These are phyloP conservation scores for Gryllus longicercus DNA, from an alignment of 2,888 invertebrate species.

Conservation along the genomic window DNA sequence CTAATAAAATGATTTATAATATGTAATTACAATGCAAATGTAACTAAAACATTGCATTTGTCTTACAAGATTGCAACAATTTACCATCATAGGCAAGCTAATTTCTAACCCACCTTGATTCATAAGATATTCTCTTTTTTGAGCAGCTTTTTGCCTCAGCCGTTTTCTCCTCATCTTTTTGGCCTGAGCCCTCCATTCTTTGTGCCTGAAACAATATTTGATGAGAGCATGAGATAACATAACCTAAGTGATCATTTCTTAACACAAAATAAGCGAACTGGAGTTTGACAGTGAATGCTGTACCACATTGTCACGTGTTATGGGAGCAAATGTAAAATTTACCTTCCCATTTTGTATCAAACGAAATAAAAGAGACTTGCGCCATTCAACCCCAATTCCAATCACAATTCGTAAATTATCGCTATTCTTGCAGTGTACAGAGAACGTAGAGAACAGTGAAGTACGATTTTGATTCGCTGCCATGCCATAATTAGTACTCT, in stretches of 20 bases:
- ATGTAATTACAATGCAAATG: neutral
- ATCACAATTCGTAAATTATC: too few species aligned
- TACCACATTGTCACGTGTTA: neutral
- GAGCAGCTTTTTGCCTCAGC: constrained; percentile 59
- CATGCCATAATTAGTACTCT: too few species aligned
- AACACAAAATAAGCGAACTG: neutral
- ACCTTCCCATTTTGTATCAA: constrained; percentile 12
- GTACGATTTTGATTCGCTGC: too few species aligned
- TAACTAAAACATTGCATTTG: too few species aligned
- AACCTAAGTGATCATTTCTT: neutral
- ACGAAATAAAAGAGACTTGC: neutral
- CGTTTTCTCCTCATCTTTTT: constrained; percentile 70
- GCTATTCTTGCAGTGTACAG: too few species aligned
- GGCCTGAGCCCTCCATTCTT: constrained; percentile 67
- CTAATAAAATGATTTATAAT: constrained; percentile 29
- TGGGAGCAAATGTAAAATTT: neutral
- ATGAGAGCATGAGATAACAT: neutral
- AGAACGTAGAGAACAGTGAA: too few species aligned
- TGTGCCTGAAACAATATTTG: constrained; percentile 52
- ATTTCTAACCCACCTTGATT: constrained; percentile 44
- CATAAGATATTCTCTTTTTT: constrained; percentile 52
- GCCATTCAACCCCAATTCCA: too few species aligned
- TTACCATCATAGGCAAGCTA: too few species aligned
- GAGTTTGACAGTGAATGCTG: neutral
- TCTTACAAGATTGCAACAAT: too few species aligned